Percentiles rank a stretch among this genome's conserved stretches.
Conservation (phyloP, 2,797 vertebrate genomes). For the Leptodactylus fallax region DNA sequence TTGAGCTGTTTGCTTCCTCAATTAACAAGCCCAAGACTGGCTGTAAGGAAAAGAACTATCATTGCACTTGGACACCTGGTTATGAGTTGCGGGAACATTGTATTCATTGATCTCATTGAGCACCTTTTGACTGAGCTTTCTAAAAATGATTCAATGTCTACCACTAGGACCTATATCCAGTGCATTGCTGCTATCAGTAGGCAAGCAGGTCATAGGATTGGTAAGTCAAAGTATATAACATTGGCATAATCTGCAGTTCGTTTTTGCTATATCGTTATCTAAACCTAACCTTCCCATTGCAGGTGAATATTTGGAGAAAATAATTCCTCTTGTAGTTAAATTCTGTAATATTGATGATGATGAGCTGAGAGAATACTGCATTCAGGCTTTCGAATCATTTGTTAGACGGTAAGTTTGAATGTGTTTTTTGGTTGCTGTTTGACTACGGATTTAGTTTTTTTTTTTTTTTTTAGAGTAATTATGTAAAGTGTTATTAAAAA, state of each 20-base stretch:
- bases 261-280: slow-evolving; percentile 61
- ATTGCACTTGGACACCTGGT: slow-evolving; percentile 98
- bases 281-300: slow-evolving; percentile 57
- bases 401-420: slow-evolving; percentile 85
- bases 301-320: slow-evolving; percentile 97
- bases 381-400: slow-evolving; percentile 99
- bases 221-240: slow-evolving; percentile 76
- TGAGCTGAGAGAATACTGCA: slow-evolving; percentile 97
- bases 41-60: slow-evolving; percentile 97
- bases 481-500: too few species aligned
- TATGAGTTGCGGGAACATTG: slow-evolving; percentile 98
- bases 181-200: slow-evolving; percentile 99
- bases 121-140: slow-evolving; percentile 95
- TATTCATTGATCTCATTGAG: slow-evolving; percentile 98
- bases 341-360: slow-evolving; percentile 98
- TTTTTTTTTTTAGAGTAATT: too few species aligned
- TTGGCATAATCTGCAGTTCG: neutral
- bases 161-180: slow-evolving; percentile 98
- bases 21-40: slow-evolving; percentile 96
- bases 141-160: slow-evolving; percentile 98
- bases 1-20: slow-evolving; percentile 97
- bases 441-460: too few species aligned
- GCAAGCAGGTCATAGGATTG: slow-evolving; percentile 97
- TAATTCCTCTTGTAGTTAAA: slow-evolving; percentile 97
- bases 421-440: neutral